Percentiles rank a stretch among this genome's conserved stretches.
Conservation (phyloP, 1,140 invertebrate species). For the Asobara japonica region DNA sequence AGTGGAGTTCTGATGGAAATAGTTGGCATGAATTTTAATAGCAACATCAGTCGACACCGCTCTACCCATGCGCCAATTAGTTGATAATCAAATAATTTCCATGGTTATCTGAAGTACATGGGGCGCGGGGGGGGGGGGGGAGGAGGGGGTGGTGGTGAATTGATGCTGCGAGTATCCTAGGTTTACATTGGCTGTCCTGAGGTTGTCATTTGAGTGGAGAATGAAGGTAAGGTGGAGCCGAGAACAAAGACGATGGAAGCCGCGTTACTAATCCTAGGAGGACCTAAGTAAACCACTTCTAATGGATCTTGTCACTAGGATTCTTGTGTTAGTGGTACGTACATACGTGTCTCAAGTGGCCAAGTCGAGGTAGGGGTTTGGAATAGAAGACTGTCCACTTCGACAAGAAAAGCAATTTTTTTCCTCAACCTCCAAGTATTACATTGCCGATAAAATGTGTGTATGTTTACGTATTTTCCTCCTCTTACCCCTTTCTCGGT, state of each 20-base stretch:
- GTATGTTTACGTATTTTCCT: no score
- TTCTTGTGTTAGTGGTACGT: neutral
- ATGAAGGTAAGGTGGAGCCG: slow-evolving; percentile 6
- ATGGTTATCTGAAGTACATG: neutral
- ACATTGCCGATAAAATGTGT: no score
- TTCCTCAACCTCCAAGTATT: no score
- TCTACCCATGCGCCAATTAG: neutral
- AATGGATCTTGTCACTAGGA: slow-evolving; percentile 46
- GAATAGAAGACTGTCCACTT: neutral
- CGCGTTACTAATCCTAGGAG: slow-evolving; percentile 41
- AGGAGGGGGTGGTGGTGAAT: no score
- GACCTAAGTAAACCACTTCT: slow-evolving; percentile 52
- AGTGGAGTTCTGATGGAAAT: neutral
- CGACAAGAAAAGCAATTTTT: no score
- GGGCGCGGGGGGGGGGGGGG: no score
- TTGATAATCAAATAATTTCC: neutral
- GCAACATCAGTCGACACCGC: neutral
- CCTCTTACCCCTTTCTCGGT: no score
- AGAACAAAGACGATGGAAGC: slow-evolving; percentile 1
- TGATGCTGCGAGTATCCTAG: neutral
- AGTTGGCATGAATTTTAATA: slow-evolving; percentile 7
- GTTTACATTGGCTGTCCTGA: slow-evolving; percentile 2
- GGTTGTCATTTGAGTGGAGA: slow-evolving; percentile 13
- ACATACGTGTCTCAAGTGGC: neutral
- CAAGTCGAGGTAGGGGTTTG: neutral